Evolutionary conservation across 2,797 vertebrate species (phyloP), one percentile per base, ranked within the genome.

Genomic region (Darevskia mixta): DNA sequence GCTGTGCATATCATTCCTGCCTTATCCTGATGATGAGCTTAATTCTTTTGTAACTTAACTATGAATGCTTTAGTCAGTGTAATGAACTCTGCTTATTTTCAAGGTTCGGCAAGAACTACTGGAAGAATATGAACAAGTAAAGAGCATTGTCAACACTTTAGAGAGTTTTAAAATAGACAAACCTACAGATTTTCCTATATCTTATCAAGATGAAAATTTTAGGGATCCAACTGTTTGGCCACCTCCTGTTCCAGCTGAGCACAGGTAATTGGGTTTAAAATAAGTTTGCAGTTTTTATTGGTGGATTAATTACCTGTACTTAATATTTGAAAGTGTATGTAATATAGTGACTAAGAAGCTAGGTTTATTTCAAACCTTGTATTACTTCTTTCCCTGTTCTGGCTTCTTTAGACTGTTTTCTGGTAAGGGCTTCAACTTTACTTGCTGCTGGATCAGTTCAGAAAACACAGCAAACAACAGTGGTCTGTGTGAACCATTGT

Each of bases 71-170:
- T 92, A 86, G 23, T 55, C 49, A 15, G 43, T 87, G 0, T 90
- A 90, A 79, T 92, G 5, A 89, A 55, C 49, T 8, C 3, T 87
- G 6, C 55, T 2, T 94, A 8, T 95, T 95, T 96, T 96, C 55
- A 95, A 99, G 99, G 97, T 99, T 87, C 98, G 96, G 75, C 98
- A 98, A 93, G 98, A 99, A 92, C 96, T 99, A 94, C 92, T 97
- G 69, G 98, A 99, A 95, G 99, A 99, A 95, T 99, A 98, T 58
- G 98, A 99, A 91, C 98, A 99, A 96, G 98, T 99, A 85, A 99
- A 98, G 95, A 96, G 97, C 91, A 98, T 99, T 90, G 97, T 98
- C 92, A 98, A 93, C 95, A 99, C 98, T 2, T 97, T 99, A 69
- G 98, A 99, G 91, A 98, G 98, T 96, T 99, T 99, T 93, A 99